A percentile compares a stretch with the other conserved stretches of the same genome.
These are phyloP conservation scores for Rhinolophus ferrumequinum DNA, from an alignment of 2,113 vertebrate species.

Conservation along the genomic window DNA sequence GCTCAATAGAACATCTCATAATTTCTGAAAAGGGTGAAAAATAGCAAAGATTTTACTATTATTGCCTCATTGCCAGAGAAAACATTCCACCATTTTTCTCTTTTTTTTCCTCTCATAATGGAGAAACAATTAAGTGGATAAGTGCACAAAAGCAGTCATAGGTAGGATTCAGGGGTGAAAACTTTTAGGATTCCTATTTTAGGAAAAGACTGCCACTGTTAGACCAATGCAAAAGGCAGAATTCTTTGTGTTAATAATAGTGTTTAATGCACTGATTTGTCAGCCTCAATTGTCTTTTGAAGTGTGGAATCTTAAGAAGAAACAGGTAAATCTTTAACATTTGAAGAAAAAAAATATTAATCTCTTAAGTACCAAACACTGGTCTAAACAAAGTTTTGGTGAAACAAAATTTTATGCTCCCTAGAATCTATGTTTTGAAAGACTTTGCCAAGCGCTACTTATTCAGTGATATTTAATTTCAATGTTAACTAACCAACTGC, in stretches of 20 bases:
- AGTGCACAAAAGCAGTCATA: neutral
- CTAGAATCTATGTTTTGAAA: neutral
- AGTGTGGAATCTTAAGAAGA: neutral
- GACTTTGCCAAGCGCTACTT: neutral
- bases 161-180: neutral
- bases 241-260: neutral
- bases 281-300: neutral
- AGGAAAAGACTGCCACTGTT: neutral
- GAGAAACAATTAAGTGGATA: neutral
- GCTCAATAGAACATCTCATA: neutral
- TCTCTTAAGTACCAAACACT: neutral
- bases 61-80: neutral
- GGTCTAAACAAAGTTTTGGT: neutral
- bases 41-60: neutral
- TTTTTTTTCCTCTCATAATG: neutral
- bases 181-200: neutral
- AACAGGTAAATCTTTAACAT: neutral
- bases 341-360: conserved; percentile 10
- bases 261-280: neutral
- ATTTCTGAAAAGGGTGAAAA: neutral
- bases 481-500: neutral
- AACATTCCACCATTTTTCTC: neutral
- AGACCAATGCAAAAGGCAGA: neutral
- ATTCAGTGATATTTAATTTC: neutral
- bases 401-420: neutral